Evolutionary conservation across 1,140 invertebrate genomes (phyloP).

Genomic region (Patella vulgata): DNA sequence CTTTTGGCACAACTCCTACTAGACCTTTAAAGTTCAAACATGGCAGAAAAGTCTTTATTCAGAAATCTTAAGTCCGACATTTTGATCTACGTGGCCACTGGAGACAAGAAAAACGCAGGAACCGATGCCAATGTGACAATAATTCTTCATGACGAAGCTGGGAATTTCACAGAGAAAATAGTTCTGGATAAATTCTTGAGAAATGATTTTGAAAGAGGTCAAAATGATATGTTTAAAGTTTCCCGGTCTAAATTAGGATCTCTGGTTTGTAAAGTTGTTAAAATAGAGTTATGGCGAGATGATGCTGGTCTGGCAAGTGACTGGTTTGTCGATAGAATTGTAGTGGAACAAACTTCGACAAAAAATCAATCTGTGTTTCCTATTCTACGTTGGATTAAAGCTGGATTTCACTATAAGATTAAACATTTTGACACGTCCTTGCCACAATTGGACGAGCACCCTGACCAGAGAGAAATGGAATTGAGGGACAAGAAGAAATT

Average conservation of each 20-base stretch:
- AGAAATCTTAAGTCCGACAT: conserved; percentile 25
- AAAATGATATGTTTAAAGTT: conserved; percentile 56
- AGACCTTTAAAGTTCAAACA: too few species aligned
- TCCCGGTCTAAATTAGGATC: conserved; percentile 36
- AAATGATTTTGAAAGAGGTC: conserved; percentile 66
- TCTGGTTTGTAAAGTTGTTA: conserved; percentile 43
- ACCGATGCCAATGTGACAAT: conserved; percentile 66
- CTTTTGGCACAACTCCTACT: too few species aligned
- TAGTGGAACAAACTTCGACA: conserved; percentile 58
- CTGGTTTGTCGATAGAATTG: conserved; percentile 67
- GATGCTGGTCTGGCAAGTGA: conserved; percentile 61
- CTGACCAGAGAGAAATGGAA: conserved; percentile 61
- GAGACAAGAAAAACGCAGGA: conserved; percentile 64
- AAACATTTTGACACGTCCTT: conserved; percentile 66
- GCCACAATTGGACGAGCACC: conserved; percentile 65
- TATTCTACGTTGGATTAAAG: conserved; percentile 67
- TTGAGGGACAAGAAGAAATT: conserved; percentile 58
- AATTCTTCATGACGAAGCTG: conserved; percentile 59
- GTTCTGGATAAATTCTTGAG: conserved; percentile 60
- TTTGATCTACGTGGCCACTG: conserved; percentile 64
- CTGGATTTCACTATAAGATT: conserved; percentile 64
- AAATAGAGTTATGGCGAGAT: conserved; percentile 66
- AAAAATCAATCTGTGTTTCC: conserved; percentile 65
- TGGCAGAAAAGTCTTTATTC: too few species aligned
- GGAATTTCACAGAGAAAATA: conserved; percentile 46